Conservation (phyloP, 2,888 invertebrate species). For the Papilio protenor region DNA sequence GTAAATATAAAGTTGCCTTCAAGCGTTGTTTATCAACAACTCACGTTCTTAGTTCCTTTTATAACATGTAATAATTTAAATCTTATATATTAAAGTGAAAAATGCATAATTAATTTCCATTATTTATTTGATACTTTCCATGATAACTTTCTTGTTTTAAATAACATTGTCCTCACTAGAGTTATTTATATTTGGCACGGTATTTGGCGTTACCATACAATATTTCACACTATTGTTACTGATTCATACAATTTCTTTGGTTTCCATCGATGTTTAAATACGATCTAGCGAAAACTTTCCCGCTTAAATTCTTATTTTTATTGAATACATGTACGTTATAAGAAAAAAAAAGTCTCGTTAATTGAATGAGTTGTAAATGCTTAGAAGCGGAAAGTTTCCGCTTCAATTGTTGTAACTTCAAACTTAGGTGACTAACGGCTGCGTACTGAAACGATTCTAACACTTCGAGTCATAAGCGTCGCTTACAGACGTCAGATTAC, state of each 20-base stretch:
- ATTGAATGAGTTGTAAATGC: background rate
- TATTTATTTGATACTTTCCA: constrained; percentile 74
- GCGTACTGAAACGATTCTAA: too few species aligned
- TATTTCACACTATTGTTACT: constrained; percentile 46
- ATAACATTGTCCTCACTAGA: constrained; percentile 54
- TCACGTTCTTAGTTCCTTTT: constrained; percentile 11
- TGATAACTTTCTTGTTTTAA: constrained; percentile 60
- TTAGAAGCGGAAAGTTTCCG: constrained; percentile 33
- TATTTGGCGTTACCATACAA: constrained; percentile 66
- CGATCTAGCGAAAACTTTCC: constrained; percentile 26
- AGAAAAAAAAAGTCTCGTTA: constrained; percentile 12
- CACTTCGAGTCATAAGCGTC: too few species aligned
- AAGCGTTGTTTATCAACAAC: background rate
- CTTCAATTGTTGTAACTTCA: constrained; percentile 13
- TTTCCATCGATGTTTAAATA: constrained; percentile 25
- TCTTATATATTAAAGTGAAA: constrained; percentile 40
- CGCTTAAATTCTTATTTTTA: constrained; percentile 6
- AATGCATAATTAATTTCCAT: constrained; percentile 61
- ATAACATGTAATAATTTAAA: constrained; percentile 29
- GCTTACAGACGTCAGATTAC: too few species aligned
- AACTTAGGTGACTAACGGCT: background rate
- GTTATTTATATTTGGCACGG: constrained; percentile 68
- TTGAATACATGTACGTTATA: background rate
- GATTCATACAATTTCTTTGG: constrained; percentile 43
- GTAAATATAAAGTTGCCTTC: constrained; percentile 14